These are phyloP conservation scores for Pseudanteris insignis DNA, from an alignment of 2,888 invertebrate species.

Conservation along the genomic window DNA sequence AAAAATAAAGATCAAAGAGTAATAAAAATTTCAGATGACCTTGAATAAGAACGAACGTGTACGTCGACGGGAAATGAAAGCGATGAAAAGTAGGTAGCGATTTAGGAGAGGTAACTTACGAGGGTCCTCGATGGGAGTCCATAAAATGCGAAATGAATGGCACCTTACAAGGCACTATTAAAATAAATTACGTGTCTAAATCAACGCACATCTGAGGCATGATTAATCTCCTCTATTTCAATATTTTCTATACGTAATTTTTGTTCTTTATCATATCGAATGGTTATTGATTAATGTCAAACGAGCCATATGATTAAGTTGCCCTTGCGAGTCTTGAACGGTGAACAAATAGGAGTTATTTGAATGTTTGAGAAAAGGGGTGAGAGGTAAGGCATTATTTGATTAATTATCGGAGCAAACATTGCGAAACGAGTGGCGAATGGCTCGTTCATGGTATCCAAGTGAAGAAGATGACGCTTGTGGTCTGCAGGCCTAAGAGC, in stretches of 20 bases:
- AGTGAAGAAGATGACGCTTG: conserved; percentile 35
- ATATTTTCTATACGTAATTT: conserved; percentile 1
- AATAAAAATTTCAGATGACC: too few species aligned
- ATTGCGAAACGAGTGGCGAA: too few species aligned
- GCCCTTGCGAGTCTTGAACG: background rate
- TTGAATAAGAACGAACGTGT: too few species aligned
- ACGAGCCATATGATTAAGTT: conserved; percentile 1
- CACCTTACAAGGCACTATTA: conserved; percentile 10
- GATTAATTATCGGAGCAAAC: conserved; percentile 12
- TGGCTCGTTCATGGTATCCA: too few species aligned
- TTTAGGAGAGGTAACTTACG: conserved; percentile 4
- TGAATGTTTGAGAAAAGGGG: conserved; percentile 10
- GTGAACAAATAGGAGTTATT: background rate
- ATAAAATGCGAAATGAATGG: conserved; percentile 13
- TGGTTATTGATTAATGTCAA: conserved; percentile 24
- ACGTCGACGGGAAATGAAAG: too few species aligned
- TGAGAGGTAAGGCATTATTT: conserved; percentile 3
- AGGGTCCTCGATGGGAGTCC: background rate
- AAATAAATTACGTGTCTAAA: conserved; percentile 24
- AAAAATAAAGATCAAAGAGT: too few species aligned
- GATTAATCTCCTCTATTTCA: conserved; percentile 10
- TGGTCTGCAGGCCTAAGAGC: conserved; percentile 29
- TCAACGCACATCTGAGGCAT: conserved; percentile 17
- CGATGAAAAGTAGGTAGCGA: conserved; percentile 3
- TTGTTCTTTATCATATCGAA: conserved; percentile 15